Evolutionary conservation across 2,797 vertebrate species (phyloP), one percentile per base, ranked within the genome.

Genomic region (Pangasius macronema): DNA sequence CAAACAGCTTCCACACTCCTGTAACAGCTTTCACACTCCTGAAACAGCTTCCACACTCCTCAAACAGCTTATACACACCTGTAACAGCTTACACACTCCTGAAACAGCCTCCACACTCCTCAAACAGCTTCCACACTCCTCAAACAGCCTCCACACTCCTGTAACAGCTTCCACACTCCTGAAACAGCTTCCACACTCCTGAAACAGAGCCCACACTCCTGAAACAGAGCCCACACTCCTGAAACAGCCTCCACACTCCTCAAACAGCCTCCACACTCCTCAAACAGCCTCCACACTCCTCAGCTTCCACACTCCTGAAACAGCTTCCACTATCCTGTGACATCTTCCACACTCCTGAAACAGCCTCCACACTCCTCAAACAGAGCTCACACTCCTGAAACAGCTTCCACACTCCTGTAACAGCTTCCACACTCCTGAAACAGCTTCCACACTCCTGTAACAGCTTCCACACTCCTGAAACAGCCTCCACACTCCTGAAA

Each of bases 91-190:
- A 5, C 27, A 33, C n/a, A 18, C 1, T 36, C 33, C 33, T 70
- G 11, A 68, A 14, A 67, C 9, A 33, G n/a, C 30, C n/a, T n/a
- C n/a, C n/a, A n/a, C n/a, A n/a, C 90, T 86, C 39, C 39, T 63
- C 42, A 49, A 82, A 63, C 7, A 49, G 61, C 73, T 85, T 22
- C 61, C 61, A 18, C 1, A 24, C 30, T 55, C 49, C 18, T 79
- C 1, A 39, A 20, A 7, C 51, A 80, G 16, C 33, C 8, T 10
- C n/a, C n/a, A n/a, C 13, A 33, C 13, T 67, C 65, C 65, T 33
- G 27, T 5, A 30, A 30, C 63, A 65, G 63, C 2, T 0, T n/a
- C 3, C 14, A 22, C 8, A 59, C 33, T 24, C 36, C 36, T 36
- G 36, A 36, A 36, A 42, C 39, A 42, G 39, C 0, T 8, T 9